Evolutionary conservation across 2,888 invertebrate species (phyloP), one percentile per base, ranked within the genome.

Genomic region (Actias luna): DNA sequence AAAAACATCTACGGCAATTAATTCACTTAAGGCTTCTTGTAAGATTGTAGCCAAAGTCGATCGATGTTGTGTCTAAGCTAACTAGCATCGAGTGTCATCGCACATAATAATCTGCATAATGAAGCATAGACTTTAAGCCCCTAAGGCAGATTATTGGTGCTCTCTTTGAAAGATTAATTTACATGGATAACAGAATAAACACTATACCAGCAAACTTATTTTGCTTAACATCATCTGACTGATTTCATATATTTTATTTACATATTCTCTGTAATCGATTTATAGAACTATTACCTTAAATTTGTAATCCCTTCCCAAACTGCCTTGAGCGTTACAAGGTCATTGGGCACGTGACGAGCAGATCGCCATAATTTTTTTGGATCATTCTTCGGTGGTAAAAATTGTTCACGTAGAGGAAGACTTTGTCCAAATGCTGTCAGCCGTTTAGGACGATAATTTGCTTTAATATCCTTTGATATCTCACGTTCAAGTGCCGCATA

Each of bases 291-390:
- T 5, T 75, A 93, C 94, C 93, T 88, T 18, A 95, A 83, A 73
- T 94, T 90, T 7, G 94, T 94, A 29, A 95, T 95, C 42, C 93
- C 94, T 67, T 94, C 93, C 94, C 95, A 95, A 2, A 95, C 94
- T 29, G 93, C 88, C 64, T 94, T 94, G 87, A 95, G 93, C 0
- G 93, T 93, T 62, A 94, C 93, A 0, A 95, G 82, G 46, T 94
- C 94, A 63, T 86, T 82, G 0, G 94, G 94, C 2, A 94, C 93
- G 61, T 93, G 86, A 46, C 93, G 87, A 39, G 94, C 93, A 0
- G 90, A 87, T 18, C 94, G 77, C 95, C 95, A 95, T 65, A 90
- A 85, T 33, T 88, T 83, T 62, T 89, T 83, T 1, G 94, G 92
- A 39, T 90, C 79, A 72, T 94, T 94, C 14, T 73, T 74, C 0